A percentile compares a stretch with the other conserved stretches of the same genome.
phyloP scores from a whole-genome alignment of 2,113 vertebrate genomes.

The Crotalus viridis region DNA sequence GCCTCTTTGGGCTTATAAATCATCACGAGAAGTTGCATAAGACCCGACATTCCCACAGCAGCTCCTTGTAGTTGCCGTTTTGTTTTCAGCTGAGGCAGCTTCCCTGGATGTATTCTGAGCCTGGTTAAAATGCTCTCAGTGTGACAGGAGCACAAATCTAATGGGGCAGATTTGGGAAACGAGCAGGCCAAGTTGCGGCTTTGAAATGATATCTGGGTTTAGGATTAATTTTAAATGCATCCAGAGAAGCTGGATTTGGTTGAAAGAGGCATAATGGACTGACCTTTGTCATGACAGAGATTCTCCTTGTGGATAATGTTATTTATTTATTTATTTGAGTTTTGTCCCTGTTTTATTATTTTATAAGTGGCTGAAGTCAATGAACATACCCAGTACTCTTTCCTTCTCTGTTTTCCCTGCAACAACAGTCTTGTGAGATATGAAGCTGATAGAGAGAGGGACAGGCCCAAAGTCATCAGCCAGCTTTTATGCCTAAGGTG shows the following conservation, averaged over 20 bases:
- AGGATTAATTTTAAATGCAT: not conserved
- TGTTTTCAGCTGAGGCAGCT: not conserved
- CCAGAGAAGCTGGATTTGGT: not conserved
- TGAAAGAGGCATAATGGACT: not conserved
- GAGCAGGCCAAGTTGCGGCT: not conserved
- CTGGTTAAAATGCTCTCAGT: not conserved
- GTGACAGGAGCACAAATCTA: not conserved
- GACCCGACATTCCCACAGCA: not conserved
- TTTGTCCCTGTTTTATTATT: too few species aligned
- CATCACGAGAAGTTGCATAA: not conserved
- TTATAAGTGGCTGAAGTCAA: not conserved
- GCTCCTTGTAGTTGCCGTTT: not conserved
- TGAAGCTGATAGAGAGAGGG: not conserved
- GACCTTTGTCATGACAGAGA: not conserved
- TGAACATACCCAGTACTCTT: not conserved
- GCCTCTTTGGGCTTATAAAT: slow-evolving; percentile 23
- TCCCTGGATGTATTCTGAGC: not conserved
- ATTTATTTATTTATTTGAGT: too few species aligned
- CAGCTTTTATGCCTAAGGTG: too few species aligned
- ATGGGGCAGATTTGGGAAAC: not conserved
- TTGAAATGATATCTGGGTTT: not conserved
- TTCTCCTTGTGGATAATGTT: not conserved
- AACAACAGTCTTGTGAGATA: not conserved
- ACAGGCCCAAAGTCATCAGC: not conserved
- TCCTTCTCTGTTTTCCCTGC: too few species aligned